phyloP scores from a whole-genome alignment of 2,113 vertebrate genomes.

The Rhineura floridana region DNA sequence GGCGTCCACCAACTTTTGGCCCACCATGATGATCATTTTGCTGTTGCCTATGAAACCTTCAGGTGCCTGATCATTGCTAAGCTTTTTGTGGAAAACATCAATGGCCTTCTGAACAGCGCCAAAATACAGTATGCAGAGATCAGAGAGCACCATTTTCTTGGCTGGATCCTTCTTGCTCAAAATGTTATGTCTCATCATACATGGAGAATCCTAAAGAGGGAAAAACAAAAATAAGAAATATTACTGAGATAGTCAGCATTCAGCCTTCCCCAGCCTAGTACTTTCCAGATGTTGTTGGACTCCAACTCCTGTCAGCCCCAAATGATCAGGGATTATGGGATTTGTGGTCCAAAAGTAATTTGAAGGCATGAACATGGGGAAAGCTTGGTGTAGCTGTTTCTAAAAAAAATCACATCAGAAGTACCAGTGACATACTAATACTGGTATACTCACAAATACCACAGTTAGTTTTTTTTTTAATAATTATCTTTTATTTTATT shows the following conservation, averaged over 20 bases:
- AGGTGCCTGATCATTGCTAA: constrained; percentile 79
- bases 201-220: constrained; percentile 48
- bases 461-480: too few relatives aligned
- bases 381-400: neutral
- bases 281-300: too few relatives aligned
- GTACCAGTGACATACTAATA: neutral
- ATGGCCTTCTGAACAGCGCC: constrained; percentile 90
- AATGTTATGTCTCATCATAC: neutral
- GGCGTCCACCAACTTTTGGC: constrained; percentile 90
- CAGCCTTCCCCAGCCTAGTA: too few relatives aligned
- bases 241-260: neutral
- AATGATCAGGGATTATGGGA: too few relatives aligned
- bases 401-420: neutral
- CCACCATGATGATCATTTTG: constrained; percentile 93
- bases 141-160: constrained; percentile 67
- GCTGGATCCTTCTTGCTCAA: constrained; percentile 4
- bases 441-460: neutral
- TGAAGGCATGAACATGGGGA: too few relatives aligned
- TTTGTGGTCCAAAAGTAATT: too few relatives aligned
- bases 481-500: too few relatives aligned
- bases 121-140: constrained; percentile 89
- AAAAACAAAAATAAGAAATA: neutral
- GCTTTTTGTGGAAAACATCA: constrained; percentile 73
- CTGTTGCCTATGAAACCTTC: constrained; percentile 91
- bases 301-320: too few relatives aligned